A percentile compares a stretch with the other conserved stretches of the same genome.
These are phyloP conservation scores for Laupala kohalensis DNA, from an alignment of 1,140 invertebrate genomes.

Conservation along the genomic window DNA sequence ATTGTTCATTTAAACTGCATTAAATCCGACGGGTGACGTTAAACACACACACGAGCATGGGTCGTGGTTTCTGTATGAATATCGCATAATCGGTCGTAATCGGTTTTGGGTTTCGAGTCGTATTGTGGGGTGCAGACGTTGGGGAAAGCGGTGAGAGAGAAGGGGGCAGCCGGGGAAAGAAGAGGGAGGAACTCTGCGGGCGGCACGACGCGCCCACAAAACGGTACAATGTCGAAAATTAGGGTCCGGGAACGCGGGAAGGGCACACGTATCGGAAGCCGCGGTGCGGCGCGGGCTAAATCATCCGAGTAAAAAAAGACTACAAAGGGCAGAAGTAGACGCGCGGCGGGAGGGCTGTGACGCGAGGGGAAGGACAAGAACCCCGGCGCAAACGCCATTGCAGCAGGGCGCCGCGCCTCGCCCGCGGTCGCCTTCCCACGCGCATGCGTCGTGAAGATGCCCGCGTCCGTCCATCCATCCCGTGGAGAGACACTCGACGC, in stretches of 20 bases:
- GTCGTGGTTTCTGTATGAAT: not conserved
- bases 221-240: slow-evolving; percentile 8
- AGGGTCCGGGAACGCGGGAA: not conserved
- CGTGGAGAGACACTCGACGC: no score
- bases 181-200: not conserved
- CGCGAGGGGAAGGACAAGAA: no score
- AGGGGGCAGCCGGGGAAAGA: not conserved
- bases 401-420: not conserved
- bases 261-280: not conserved
- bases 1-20: not conserved
- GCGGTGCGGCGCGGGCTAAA: not conserved
- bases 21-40: not conserved
- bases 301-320: not conserved
- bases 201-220: not conserved
- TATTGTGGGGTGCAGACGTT: not conserved
- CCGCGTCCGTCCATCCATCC: no score
- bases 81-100: not conserved
- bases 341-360: no score
- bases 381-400: not conserved
- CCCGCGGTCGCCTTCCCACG: not conserved
- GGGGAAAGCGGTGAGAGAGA: not conserved
- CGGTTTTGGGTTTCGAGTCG: not conserved
- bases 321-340: not conserved
- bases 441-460: no score
- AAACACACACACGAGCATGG: not conserved